Evolutionary conservation across 1,140 invertebrate species (phyloP).

Genomic region (Harpegnathos saltator): DNA sequence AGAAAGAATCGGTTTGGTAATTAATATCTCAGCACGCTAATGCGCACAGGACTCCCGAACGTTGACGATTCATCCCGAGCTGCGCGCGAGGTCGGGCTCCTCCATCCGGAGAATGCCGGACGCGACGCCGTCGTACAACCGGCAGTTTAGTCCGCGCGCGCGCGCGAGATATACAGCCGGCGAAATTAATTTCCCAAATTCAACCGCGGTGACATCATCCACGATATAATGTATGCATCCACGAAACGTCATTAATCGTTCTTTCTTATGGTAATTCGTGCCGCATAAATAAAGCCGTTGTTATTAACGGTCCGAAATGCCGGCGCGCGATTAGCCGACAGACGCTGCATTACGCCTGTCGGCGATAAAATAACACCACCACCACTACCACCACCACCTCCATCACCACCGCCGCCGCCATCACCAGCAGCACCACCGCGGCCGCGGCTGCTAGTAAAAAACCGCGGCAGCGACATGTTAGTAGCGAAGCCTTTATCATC

Average conservation of each 20-base stretch:
- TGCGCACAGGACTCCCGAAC: too few species aligned
- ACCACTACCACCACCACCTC: too few species aligned
- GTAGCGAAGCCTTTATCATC: slow-evolving; percentile 66
- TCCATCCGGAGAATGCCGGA: too few species aligned
- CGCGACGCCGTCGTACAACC: background rate
- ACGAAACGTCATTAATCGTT: slow-evolving; percentile 52
- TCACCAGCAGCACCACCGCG: background rate
- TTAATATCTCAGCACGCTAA: too few species aligned
- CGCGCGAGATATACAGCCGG: slow-evolving; percentile 10
- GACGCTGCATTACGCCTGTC: slow-evolving; percentile 34
- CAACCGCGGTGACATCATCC: slow-evolving; percentile 39
- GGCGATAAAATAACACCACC: slow-evolving; percentile 38
- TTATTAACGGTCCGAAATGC: slow-evolving; percentile 50
- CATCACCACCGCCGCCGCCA: background rate
- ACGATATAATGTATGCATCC: slow-evolving; percentile 39
- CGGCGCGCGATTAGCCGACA: slow-evolving; percentile 32
- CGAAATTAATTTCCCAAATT: slow-evolving; percentile 52
- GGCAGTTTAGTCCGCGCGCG: too few species aligned
- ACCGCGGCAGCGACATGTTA: slow-evolving; percentile 59
- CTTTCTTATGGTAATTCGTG: slow-evolving; percentile 43
- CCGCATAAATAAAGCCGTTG: slow-evolving; percentile 35
- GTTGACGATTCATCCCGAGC: too few species aligned
- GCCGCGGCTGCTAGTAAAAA: slow-evolving; percentile 47
- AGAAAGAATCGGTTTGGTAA: too few species aligned
- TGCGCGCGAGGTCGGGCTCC: too few species aligned